Conservation (phyloP, 2,888 invertebrate genomes). For the Leucozona laternaria region DNA sequence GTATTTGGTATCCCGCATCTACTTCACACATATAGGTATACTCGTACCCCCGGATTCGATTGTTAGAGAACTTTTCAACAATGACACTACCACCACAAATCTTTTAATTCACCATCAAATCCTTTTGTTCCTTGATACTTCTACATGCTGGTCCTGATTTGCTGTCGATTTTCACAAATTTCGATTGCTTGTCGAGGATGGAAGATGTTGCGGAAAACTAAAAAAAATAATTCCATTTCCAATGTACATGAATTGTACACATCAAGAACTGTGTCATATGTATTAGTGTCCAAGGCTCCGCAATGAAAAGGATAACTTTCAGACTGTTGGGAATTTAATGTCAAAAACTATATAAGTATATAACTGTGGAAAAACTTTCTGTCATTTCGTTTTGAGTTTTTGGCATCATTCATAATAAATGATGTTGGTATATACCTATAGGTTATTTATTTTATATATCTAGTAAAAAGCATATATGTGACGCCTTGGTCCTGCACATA, state of each 20-base stretch:
- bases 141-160: constrained; percentile 63
- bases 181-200: constrained; percentile 38
- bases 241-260: constrained; percentile 11
- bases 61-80: constrained; percentile 24
- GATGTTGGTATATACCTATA: constrained; percentile 10
- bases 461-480: background rate
- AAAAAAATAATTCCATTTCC: constrained; percentile 52
- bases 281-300: background rate
- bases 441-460: background rate
- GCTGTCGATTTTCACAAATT: constrained; percentile 39
- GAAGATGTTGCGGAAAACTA: constrained; percentile 59
- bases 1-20: constrained; percentile 61
- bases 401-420: constrained; percentile 33
- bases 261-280: background rate
- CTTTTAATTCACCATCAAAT: constrained; percentile 74
- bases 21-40: background rate
- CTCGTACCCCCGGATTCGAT: background rate
- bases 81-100: constrained; percentile 65
- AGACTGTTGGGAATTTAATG: constrained; percentile 62
- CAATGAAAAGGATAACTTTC: constrained; percentile 59
- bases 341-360: constrained; percentile 30
- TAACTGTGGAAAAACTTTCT: background rate
- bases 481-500: too few relatives aligned
- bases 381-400: constrained; percentile 9
- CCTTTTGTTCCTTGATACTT: constrained; percentile 74